A percentile compares a stretch with the other conserved stretches of the same genome.
phyloP scores from a whole-genome alignment of 2,797 vertebrate species.

The Halcyon leucocephala region DNA sequence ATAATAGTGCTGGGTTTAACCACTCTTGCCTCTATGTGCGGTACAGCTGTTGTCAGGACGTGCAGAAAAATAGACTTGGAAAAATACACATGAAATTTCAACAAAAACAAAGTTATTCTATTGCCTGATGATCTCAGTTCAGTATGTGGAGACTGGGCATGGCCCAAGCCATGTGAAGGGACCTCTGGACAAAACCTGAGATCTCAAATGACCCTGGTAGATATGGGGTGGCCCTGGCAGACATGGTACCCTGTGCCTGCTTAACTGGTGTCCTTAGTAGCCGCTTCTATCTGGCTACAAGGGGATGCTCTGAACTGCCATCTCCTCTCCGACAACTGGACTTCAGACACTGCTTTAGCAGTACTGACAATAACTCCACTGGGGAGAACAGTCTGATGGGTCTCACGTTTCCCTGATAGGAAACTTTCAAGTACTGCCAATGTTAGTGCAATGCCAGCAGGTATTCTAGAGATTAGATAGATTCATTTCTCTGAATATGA shows the following conservation, averaged over 20 bases:
- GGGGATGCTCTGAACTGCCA: neutral
- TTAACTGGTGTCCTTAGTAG: neutral
- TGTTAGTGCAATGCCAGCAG: neutral
- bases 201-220: neutral
- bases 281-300: fast-evolving
- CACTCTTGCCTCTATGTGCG: neutral
- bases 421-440: neutral
- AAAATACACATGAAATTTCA: neutral
- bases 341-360: neutral
- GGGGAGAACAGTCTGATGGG: neutral
- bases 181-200: neutral
- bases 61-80: neutral
- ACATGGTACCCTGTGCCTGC: fast-evolving
- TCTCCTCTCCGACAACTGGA: neutral
- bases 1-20: fast-evolving
- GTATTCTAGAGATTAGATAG: neutral
- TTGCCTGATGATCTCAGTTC: neutral
- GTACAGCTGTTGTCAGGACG: neutral
- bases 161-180: neutral
- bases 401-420: neutral
- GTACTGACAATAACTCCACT: neutral
- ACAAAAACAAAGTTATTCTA: fast-evolving
- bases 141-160: neutral
- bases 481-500: neutral
- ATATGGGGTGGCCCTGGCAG: neutral